phyloP scores from a whole-genome alignment of 2,113 vertebrate species.

The Bettongia penicillata region DNA sequence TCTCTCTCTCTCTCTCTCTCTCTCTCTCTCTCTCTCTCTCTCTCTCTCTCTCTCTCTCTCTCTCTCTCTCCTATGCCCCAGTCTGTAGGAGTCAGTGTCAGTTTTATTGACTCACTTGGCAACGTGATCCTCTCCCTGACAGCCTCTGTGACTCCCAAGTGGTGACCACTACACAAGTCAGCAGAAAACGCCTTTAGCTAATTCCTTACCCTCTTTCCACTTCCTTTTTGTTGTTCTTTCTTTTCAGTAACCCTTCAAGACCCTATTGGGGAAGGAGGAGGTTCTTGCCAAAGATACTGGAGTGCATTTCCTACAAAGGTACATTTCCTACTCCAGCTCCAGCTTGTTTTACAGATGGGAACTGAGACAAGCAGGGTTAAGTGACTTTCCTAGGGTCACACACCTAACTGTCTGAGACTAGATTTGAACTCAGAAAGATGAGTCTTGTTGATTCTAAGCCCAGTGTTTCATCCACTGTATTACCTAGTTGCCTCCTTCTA shows the following conservation, averaged over 20 bases:
- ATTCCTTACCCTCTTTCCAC: neutral
- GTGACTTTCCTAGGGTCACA: neutral
- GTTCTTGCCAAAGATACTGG: neutral
- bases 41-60: neutral
- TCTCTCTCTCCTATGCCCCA: neutral
- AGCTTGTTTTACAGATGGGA: neutral
- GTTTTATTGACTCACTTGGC: slow-evolving; percentile 19
- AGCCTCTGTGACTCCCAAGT: neutral
- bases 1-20: neutral
- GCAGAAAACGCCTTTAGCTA: neutral
- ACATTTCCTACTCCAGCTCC: neutral
- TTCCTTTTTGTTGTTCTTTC: neutral
- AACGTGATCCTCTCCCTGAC: neutral
- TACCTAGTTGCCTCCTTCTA: neutral
- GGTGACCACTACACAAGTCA: neutral
- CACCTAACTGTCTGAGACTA: neutral
- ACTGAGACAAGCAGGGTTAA: neutral
- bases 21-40: neutral
- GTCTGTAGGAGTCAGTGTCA: neutral
- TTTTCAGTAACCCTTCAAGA: neutral
- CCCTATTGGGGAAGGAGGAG: neutral
- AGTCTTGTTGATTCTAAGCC: neutral
- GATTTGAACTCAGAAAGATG: neutral
- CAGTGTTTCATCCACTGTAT: neutral
- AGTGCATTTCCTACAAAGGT: too few species aligned